phyloP scores from a whole-genome alignment of 2,888 invertebrate genomes.

The Drosophila merina region DNA sequence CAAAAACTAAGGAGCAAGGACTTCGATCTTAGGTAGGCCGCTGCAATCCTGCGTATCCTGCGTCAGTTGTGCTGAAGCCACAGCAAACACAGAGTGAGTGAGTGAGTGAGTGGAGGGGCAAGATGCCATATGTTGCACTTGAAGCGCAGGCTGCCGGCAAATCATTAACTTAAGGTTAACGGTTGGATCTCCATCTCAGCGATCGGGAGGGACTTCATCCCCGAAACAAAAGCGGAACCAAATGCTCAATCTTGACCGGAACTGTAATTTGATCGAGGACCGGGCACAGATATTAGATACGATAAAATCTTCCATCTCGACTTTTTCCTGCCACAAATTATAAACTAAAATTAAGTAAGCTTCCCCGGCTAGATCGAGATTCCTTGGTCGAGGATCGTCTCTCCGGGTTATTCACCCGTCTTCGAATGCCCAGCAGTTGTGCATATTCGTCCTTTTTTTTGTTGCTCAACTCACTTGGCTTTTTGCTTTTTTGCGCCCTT shows the following conservation, averaged over 20 bases:
- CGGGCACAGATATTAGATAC: slow-evolving; percentile 60
- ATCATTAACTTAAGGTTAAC: slow-evolving; percentile 63
- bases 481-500: slow-evolving; percentile 30
- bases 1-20: slow-evolving; percentile 1
- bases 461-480: slow-evolving; percentile 11
- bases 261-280: slow-evolving; percentile 81
- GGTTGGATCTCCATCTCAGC: slow-evolving; percentile 31
- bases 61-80: slow-evolving; percentile 76
- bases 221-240: slow-evolving; percentile 66
- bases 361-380: slow-evolving; percentile 58
- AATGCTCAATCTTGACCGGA: slow-evolving; percentile 77
- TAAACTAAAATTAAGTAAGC: slow-evolving; percentile 50
- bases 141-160: slow-evolving; percentile 52
- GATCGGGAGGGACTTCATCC: slow-evolving; percentile 5
- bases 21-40: slow-evolving; percentile 56
- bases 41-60: slow-evolving; percentile 72
- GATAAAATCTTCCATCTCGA: slow-evolving; percentile 62
- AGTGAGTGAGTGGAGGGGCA: slow-evolving; percentile 16
- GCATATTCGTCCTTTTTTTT: slow-evolving; percentile 59
- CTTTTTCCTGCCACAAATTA: slow-evolving; percentile 72
- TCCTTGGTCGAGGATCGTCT: slow-evolving; percentile 58
- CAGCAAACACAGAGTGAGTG: slow-evolving; percentile 12
- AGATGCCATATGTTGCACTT: slow-evolving; percentile 68
- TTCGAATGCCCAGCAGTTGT: slow-evolving; percentile 65
- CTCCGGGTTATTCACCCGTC: slow-evolving; percentile 40